These are phyloP conservation scores for Chrysogorgia sp. DNA, from an alignment of 92 coral and sea anemone genomes.

Conservation along the genomic window DNA sequence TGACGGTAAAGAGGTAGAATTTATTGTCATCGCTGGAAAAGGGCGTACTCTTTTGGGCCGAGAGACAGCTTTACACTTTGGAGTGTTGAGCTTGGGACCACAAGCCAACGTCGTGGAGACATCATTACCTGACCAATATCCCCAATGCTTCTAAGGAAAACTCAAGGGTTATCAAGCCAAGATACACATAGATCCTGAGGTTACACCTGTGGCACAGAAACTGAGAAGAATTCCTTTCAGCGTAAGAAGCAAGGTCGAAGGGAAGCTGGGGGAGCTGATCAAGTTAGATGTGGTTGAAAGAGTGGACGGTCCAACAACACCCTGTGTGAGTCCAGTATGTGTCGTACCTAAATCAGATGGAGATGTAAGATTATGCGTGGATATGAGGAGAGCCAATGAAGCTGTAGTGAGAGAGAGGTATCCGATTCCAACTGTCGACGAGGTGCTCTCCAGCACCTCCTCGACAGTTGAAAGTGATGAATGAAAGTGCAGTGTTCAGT, in stretches of 20 bases:
- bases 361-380: too few species aligned
- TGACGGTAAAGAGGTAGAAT: conserved; percentile 55
- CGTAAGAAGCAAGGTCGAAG: conserved; percentile 34
- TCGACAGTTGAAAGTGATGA: too few species aligned
- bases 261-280: conserved; percentile 35
- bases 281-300: conserved; percentile 20
- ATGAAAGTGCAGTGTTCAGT: conserved; percentile 49
- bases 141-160: conserved; percentile 21
- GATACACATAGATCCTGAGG: conserved; percentile 15
- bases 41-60: conserved; percentile 43
- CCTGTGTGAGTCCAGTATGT: conserved; percentile 44
- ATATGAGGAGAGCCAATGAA: too few species aligned
- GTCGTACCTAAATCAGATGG: conserved; percentile 53
- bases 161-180: conserved; percentile 25
- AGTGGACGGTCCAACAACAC: conserved; percentile 39
- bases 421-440: too few species aligned
- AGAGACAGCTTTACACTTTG: conserved; percentile 25
- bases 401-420: too few species aligned
- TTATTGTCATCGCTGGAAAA: conserved; percentile 51
- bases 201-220: conserved; percentile 36
- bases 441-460: conserved; percentile 44
- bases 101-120: not conserved
- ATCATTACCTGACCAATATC: conserved; percentile 29
- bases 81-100: conserved; percentile 35
- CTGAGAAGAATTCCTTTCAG: conserved; percentile 37